These are phyloP conservation scores for Sericinus montela DNA, from an alignment of 2,888 invertebrate genomes.

Conservation along the genomic window DNA sequence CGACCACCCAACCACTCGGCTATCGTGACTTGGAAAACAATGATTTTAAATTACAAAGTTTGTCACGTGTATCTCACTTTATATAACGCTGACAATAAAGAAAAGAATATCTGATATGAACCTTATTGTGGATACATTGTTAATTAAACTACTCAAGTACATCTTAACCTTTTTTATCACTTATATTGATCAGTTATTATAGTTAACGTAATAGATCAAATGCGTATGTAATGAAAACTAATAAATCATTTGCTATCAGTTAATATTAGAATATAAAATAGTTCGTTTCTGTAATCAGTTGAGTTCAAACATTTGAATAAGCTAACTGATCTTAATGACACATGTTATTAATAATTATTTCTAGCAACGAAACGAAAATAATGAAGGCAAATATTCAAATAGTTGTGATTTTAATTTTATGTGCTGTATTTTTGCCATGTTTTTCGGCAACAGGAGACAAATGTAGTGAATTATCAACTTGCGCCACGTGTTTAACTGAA, in stretches of 20 bases:
- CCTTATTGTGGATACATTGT: too few relatives aligned
- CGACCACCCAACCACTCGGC: too few relatives aligned
- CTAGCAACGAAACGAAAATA: not conserved
- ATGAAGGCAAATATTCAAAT: not conserved
- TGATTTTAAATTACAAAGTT: too few relatives aligned
- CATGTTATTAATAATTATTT: not conserved
- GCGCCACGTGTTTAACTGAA: conserved; percentile 45
- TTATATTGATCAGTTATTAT: too few relatives aligned
- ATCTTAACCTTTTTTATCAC: too few relatives aligned
- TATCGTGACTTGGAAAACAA: too few relatives aligned
- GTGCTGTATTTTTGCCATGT: not conserved
- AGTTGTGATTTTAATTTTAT: not conserved
- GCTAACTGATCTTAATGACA: not conserved
- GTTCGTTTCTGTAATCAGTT: not conserved
- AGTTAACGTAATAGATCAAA: too few relatives aligned
- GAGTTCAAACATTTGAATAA: not conserved
- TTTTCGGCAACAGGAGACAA: conserved; percentile 18
- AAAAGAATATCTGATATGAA: too few relatives aligned
- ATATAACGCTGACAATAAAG: too few relatives aligned
- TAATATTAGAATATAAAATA: conserved; percentile 1
- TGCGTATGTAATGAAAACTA: too few relatives aligned
- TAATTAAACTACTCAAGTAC: too few relatives aligned
- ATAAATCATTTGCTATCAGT: conserved; percentile 1
- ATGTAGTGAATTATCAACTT: conserved; percentile 37
- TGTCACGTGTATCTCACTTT: too few relatives aligned